These are phyloP conservation scores for Notolabrus celidotus DNA, from an alignment of 2,797 vertebrate genomes.

Conservation along the genomic window DNA sequence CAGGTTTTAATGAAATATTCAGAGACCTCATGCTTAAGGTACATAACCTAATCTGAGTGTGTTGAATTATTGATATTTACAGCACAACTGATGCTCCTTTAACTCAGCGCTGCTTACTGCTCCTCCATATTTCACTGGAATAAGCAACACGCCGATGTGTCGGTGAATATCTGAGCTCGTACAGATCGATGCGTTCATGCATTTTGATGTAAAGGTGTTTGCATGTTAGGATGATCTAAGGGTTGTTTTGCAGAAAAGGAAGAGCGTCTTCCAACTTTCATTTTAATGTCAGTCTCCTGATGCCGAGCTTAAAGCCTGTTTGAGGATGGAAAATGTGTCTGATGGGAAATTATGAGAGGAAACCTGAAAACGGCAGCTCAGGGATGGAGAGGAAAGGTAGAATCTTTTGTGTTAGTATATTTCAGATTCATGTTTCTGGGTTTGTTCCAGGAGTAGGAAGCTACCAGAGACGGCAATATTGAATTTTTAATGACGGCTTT, in stretches of 20 bases:
- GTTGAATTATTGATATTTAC: slow-evolving; percentile 93
- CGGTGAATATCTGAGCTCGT: no score
- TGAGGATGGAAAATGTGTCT: slow-evolving; percentile 30
- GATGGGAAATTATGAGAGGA: slow-evolving; percentile 36
- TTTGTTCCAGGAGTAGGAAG: not conserved
- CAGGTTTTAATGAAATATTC: slow-evolving; percentile 93
- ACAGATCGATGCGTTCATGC: not conserved
- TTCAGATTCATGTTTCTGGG: not conserved
- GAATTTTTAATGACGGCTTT: no score
- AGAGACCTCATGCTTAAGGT: slow-evolving; percentile 92
- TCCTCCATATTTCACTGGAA: slow-evolving; percentile 3
- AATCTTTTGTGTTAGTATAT: slow-evolving; percentile 1
- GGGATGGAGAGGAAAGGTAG: slow-evolving; percentile 7
- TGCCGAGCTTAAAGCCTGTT: slow-evolving; percentile 54
- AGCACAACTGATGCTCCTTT: slow-evolving; percentile 57
- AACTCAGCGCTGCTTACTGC: slow-evolving; percentile 29
- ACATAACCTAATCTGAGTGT: slow-evolving; percentile 91
- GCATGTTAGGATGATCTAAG: not conserved
- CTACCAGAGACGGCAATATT: no score
- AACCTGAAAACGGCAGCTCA: slow-evolving; percentile 8
- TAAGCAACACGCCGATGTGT: no score
- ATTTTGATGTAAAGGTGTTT: not conserved
- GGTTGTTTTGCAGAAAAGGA: not conserved
- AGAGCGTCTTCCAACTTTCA: slow-evolving; percentile 5
- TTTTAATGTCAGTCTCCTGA: slow-evolving; percentile 49